Base-by-base conservation (phyloP, 2,113 vertebrate genomes). In the Triplophysa siluroides region DNA sequence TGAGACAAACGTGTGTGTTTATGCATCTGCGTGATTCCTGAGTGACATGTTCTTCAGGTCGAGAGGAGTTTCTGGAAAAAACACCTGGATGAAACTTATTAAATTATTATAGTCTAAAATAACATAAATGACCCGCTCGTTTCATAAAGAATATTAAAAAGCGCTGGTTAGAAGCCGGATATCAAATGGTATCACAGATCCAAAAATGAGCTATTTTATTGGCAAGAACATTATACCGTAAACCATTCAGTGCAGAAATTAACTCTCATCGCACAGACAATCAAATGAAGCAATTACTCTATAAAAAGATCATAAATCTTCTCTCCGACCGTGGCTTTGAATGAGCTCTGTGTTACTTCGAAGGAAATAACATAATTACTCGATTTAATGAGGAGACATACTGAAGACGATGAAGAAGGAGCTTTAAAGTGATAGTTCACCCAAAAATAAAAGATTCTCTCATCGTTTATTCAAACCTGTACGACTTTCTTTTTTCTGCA, bases 1-100 rank as follows among this genome's bases (percentile, higher is more conserved):
- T 18, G 23, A 70, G 83, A 72, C 81, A 77, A 11, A 78, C 23
- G 16, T 64, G 62, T 80, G 72, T 82, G 81, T 78, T 29, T 85
- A 82, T 79, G 43, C 50, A 67, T 82, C 66, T 68, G 56, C n/a
- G 4, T 50, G 50, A 16, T 65, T 67, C 18, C 62, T 54, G 63
- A 81, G 60, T 8, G 66, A 6, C 16, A 19, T 23, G 21, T n/a
- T 63, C 43, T 23, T 29, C 50, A 9, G 77, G 54, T 75, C 43
- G 64, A n/a, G 41, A 45, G 10, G 43, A 45, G 9, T 9, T 45
- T 12, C 11, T 9, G 5, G 11, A 11, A 45, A 45, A 45, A 45
- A 45, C 11, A 45, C 43, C 43, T 2, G 43, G 11, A 45, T 45
- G 11, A 45, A 45, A 45, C 8, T n/a, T n/a, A n/a, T n/a, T 11